Conservation (phyloP, 2,113 vertebrate species). For the Urocolius indicus region DNA sequence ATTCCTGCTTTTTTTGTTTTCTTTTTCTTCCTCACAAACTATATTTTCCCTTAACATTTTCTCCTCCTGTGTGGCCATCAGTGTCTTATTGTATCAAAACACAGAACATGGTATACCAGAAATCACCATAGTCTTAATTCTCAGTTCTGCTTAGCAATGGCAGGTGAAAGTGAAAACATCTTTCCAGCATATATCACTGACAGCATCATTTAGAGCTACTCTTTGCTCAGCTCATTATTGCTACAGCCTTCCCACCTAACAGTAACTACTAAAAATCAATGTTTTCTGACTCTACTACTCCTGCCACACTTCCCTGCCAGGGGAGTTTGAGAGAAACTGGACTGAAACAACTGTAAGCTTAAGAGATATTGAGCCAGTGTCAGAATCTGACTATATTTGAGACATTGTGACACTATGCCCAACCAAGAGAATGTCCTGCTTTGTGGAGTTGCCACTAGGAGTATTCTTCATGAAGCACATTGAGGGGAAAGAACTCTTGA, state of each 20-base stretch:
- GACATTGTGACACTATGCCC: neutral
- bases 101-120: neutral
- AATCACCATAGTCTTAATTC: neutral
- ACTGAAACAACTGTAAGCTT: neutral
- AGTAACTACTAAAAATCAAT: neutral
- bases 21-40: neutral
- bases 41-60: neutral
- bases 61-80: neutral
- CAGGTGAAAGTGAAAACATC: neutral
- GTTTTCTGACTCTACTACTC: neutral
- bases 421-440: neutral
- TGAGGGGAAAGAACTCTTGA: neutral
- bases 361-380: neutral
- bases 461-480: neutral
- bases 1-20: neutral
- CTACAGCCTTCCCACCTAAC: neutral
- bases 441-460: fast-evolving
- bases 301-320: neutral
- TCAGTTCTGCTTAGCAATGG: neutral
- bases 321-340: neutral
- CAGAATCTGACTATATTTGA: neutral
- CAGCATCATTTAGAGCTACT: neutral
- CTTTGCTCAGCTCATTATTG: neutral
- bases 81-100: neutral
- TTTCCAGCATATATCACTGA: neutral